Conservation (phyloP, 2,797 vertebrate genomes). For the Gobionotothen gibberifrons region DNA sequence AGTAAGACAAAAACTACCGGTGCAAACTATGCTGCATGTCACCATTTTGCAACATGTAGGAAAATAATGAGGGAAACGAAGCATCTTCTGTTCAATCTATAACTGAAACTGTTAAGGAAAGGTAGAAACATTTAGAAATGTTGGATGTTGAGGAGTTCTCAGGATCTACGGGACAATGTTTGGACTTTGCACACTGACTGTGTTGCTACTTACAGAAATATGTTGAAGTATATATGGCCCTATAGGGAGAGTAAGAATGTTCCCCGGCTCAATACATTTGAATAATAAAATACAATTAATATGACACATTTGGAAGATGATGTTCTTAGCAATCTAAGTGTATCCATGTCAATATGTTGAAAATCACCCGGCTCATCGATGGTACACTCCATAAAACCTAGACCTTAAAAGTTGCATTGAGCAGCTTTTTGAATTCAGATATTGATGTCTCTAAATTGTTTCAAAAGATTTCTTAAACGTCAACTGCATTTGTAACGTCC, state of each 20-base stretch:
- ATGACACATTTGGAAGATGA: not conserved
- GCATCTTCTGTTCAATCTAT: not conserved
- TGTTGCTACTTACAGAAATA: not conserved
- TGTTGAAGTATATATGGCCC: too few species aligned
- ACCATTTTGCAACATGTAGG: constrained; percentile 36
- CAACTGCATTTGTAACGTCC: not conserved
- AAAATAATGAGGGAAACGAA: constrained; percentile 23
- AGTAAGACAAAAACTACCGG: constrained; percentile 15
- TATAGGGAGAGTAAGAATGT: not conserved
- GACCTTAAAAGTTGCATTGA: not conserved
- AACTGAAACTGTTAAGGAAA: constrained; percentile 9
- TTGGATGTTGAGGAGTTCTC: constrained; percentile 19
- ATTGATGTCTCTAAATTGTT: not conserved
- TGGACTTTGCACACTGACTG: not conserved
- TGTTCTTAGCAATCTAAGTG: not conserved
- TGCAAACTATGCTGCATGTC: constrained; percentile 40
- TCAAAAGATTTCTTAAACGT: not conserved
- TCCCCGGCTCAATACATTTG: not conserved
- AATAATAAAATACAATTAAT: not conserved
- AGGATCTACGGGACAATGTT: constrained; percentile 2
- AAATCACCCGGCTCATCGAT: not conserved
- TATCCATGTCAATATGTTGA: not conserved
- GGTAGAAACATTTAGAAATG: not conserved
- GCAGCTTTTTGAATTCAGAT: not conserved
- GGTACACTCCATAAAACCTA: not conserved